Evolutionary conservation across 2,797 vertebrate species (phyloP).

Genomic region (Leptatherina wallacei): DNA sequence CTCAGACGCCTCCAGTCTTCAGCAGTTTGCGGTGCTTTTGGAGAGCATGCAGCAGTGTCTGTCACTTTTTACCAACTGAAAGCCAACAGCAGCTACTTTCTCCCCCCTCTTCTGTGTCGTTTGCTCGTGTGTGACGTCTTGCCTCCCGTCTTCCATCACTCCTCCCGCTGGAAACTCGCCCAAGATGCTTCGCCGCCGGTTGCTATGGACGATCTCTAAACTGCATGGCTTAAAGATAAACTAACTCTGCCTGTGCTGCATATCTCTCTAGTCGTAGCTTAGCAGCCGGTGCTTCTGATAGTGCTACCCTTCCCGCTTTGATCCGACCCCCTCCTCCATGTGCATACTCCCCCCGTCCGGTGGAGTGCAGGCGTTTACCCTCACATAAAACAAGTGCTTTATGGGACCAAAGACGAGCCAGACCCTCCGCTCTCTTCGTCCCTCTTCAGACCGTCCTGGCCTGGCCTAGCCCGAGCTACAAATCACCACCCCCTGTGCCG

Average conservation of each 20-base stretch:
- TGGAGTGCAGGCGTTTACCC: slow-evolving; percentile 61
- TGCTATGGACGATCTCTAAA: slow-evolving; percentile 77
- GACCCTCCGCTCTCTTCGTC: slow-evolving; percentile 48
- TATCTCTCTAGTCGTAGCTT: slow-evolving; percentile 73
- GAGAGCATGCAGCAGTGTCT: slow-evolving; percentile 63
- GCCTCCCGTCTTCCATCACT: slow-evolving; percentile 53
- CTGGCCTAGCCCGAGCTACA: slow-evolving; percentile 51
- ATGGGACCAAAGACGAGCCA: slow-evolving; percentile 79
- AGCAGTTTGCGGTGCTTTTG: slow-evolving; percentile 62
- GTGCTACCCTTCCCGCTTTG: slow-evolving; percentile 19
- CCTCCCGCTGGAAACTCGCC: slow-evolving; percentile 25
- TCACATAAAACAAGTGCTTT: slow-evolving; percentile 79
- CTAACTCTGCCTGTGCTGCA: slow-evolving; percentile 65
- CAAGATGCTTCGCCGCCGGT: slow-evolving; percentile 59
- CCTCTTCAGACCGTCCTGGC: slow-evolving; percentile 38
- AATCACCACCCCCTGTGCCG: slow-evolving; percentile 74
- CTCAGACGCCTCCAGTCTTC: slow-evolving; percentile 47
- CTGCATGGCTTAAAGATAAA: slow-evolving; percentile 72
- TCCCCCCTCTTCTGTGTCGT: slow-evolving; percentile 45
- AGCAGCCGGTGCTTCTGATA: slow-evolving; percentile 71
- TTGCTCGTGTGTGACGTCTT: slow-evolving; percentile 44
- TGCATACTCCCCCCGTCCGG: slow-evolving; percentile 32
- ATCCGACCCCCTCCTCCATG: not conserved
- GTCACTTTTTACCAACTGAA: slow-evolving; percentile 55
- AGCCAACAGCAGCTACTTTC: slow-evolving; percentile 66